A percentile compares a stretch with the other conserved stretches of the same genome.
Evolutionary conservation across 1,140 invertebrate species (phyloP).

Genomic region (Magallana angulata): DNA sequence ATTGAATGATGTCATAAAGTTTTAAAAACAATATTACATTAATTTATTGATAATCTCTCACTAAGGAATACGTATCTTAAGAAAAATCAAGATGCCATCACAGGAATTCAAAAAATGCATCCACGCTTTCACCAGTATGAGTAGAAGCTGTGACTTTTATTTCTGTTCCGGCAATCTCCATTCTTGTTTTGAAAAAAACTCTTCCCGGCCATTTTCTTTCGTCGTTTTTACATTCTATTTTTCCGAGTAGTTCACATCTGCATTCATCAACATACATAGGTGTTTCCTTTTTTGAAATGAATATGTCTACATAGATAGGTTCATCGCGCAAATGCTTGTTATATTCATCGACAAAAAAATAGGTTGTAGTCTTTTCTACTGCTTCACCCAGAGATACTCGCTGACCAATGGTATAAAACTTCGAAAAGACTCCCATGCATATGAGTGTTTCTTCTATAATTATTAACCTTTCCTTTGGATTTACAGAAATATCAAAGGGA

Average conservation of each 20-base stretch:
- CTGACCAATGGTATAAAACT: no score
- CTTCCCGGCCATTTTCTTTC: neutral
- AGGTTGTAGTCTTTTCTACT: neutral
- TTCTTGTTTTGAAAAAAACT: neutral
- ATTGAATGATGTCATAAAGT: no score
- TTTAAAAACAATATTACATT: no score
- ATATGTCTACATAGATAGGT: neutral
- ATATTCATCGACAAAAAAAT: neutral
- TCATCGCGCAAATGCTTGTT: neutral
- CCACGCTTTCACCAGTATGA: conserved; percentile 4
- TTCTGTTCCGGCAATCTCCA: conserved; percentile 43
- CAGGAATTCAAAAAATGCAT: neutral
- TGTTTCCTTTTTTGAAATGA: neutral
- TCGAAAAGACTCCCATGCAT: no score
- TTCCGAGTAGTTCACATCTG: neutral
- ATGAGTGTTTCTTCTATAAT: no score
- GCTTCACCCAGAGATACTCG: no score
- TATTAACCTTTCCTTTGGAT: no score
- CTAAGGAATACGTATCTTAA: no score
- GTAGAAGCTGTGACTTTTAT: neutral
- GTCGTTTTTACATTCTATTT: neutral
- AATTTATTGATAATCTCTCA: no score
- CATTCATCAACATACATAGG: conserved; percentile 36
- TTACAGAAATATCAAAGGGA: no score
- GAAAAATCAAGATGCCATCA: no score